phyloP scores from a whole-genome alignment of 2,797 vertebrate genomes.

The Cercopithecus neglectus region DNA sequence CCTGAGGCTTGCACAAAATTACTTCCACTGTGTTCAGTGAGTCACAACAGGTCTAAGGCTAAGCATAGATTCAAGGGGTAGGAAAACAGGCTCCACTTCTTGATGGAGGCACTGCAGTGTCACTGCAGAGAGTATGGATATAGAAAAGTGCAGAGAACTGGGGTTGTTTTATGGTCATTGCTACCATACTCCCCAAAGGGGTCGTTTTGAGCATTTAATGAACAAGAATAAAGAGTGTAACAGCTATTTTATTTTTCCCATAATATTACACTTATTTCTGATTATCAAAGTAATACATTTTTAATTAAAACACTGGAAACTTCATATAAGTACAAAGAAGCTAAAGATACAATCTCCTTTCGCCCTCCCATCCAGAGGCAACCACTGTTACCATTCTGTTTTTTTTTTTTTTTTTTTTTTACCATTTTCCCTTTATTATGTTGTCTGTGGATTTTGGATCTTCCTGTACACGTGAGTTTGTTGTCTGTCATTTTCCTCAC shows the following conservation, averaged over 20 bases:
- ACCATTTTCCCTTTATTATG: neutral
- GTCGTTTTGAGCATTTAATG: neutral
- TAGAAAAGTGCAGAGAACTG: neutral
- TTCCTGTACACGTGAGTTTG: accelerated
- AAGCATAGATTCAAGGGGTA: neutral
- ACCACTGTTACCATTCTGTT: accelerated
- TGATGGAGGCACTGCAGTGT: neutral
- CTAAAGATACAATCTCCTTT: neutral
- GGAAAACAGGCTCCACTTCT: neutral
- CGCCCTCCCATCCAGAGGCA: neutral
- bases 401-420: no score
- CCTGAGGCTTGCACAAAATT: neutral
- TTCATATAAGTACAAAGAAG: neutral
- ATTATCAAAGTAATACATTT: neutral
- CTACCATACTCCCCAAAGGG: neutral
- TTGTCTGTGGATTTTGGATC: neutral
- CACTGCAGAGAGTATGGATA: neutral
- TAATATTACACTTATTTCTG: conserved; percentile 9
- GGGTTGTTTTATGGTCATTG: neutral
- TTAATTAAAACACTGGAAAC: neutral
- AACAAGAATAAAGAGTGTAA: neutral
- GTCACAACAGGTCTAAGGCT: neutral
- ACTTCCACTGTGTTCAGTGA: neutral
- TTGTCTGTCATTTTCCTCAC: neutral
- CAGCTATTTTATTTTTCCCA: neutral